These are phyloP conservation scores for Ictidomys tridecemlineatus DNA, from an alignment of 2,113 vertebrate species.

Conservation along the genomic window DNA sequence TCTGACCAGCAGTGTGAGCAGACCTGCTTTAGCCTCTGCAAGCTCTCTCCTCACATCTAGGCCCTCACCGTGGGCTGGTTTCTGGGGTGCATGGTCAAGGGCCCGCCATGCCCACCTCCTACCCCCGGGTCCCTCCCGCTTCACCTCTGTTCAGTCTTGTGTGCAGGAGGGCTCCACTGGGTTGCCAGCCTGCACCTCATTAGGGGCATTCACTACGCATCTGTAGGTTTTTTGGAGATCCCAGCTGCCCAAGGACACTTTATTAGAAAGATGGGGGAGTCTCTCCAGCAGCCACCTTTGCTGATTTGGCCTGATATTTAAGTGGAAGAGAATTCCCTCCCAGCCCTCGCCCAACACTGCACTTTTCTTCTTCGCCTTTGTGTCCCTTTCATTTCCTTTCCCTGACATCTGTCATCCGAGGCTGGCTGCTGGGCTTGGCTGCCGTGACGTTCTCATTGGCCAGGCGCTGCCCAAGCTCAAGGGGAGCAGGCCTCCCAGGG, in stretches of 20 bases:
- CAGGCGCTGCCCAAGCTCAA: neutral
- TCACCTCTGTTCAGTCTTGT: neutral
- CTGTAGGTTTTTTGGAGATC: neutral
- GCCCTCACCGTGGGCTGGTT: neutral
- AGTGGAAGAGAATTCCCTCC: neutral
- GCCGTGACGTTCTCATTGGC: neutral
- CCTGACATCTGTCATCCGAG: neutral
- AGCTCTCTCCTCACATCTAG: too few species aligned
- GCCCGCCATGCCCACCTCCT: accelerated
- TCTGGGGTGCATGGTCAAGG: neutral
- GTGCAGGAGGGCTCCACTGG: neutral
- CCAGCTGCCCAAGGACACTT: neutral
- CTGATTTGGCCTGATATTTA: neutral
- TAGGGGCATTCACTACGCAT: neutral
- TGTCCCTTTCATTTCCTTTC: neutral
- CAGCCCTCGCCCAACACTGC: neutral
- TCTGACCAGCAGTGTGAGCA: neutral
- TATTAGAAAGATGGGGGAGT: neutral
- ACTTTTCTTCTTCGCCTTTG: neutral
- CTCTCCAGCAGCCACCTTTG: neutral
- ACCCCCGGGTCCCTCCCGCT: accelerated
- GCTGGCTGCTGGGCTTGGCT: neutral
- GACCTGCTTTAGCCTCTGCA: neutral
- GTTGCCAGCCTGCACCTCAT: neutral
- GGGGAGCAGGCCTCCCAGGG: neutral